Percentiles rank a stretch among this genome's conserved stretches.
These are phyloP conservation scores for Oryzias javanicus DNA, from an alignment of 2,113 vertebrate species.

Conservation along the genomic window DNA sequence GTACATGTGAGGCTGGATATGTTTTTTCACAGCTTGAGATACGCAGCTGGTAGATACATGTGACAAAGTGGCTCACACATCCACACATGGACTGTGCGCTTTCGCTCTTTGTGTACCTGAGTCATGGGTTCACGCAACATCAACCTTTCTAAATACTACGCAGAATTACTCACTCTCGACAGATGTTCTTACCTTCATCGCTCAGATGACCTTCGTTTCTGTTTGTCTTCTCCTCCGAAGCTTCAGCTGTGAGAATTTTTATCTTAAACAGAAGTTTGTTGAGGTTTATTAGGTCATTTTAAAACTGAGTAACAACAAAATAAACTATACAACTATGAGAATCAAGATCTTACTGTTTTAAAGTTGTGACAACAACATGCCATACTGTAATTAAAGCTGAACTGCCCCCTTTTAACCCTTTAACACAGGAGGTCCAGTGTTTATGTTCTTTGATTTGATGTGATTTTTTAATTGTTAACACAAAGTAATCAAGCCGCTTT, in stretches of 20 bases:
- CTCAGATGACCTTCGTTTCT: slow-evolving; percentile 1
- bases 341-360: too few species aligned
- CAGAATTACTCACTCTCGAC: neutral
- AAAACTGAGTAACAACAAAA: neutral
- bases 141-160: neutral
- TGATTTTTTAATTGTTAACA: too few species aligned
- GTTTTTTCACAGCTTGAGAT: slow-evolving; percentile 15
- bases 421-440: too few species aligned
- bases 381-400: too few species aligned
- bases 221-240: slow-evolving; percentile 3
- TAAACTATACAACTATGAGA: too few species aligned
- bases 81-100: neutral
- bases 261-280: slow-evolving; percentile 37
- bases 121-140: too few species aligned
- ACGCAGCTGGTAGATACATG: slow-evolving; percentile 7
- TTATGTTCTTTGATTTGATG: too few species aligned
- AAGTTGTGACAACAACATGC: too few species aligned
- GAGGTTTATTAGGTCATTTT: neutral
- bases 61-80: slow-evolving; percentile 6
- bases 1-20: neutral
- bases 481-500: too few species aligned
- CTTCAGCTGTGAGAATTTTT: slow-evolving; percentile 22
- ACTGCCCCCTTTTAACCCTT: too few species aligned
- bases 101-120: neutral
- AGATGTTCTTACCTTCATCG: slow-evolving; percentile 38